Evolutionary conservation across 2,113 vertebrate genomes (phyloP).

Genomic region (Callionymus lyra): DNA sequence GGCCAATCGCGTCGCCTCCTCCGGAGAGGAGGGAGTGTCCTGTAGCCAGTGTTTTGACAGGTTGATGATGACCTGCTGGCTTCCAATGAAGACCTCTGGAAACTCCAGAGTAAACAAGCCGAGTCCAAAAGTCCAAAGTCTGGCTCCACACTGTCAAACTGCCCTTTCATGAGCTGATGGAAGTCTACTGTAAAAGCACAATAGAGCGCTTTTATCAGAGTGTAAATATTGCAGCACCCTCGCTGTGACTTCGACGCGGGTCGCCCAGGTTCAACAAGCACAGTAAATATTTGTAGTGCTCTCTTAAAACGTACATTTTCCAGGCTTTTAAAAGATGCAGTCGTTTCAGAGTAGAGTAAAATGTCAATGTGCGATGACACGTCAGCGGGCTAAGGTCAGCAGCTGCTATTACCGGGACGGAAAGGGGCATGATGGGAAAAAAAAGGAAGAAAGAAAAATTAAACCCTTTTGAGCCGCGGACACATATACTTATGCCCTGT

Average conservation of each 20-base stretch:
- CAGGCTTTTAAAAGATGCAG: too few species aligned
- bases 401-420: too few species aligned
- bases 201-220: slow-evolving; percentile 43
- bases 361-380: too few species aligned
- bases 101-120: slow-evolving; percentile 42
- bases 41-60: slow-evolving; percentile 42
- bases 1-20: slow-evolving; percentile 14
- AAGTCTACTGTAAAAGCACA: slow-evolving; percentile 32
- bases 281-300: slow-evolving; percentile 52
- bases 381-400: too few species aligned
- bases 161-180: slow-evolving; percentile 10
- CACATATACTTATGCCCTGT: too few species aligned
- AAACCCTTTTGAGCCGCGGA: too few species aligned
- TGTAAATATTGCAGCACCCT: slow-evolving; percentile 43
- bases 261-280: slow-evolving; percentile 46
- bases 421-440: too few species aligned
- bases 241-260: slow-evolving; percentile 20
- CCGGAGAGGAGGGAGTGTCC: slow-evolving; percentile 7
- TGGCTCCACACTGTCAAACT: slow-evolving; percentile 17
- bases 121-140: slow-evolving; percentile 39
- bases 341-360: too few species aligned
- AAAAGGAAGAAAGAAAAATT: too few species aligned
- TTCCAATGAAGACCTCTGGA: slow-evolving; percentile 30
- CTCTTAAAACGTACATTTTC: slow-evolving; percentile 1
- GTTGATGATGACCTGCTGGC: slow-evolving; percentile 34